Evolutionary conservation across 2,113 vertebrate species (phyloP).

Genomic region (Mesocricetus auratus): DNA sequence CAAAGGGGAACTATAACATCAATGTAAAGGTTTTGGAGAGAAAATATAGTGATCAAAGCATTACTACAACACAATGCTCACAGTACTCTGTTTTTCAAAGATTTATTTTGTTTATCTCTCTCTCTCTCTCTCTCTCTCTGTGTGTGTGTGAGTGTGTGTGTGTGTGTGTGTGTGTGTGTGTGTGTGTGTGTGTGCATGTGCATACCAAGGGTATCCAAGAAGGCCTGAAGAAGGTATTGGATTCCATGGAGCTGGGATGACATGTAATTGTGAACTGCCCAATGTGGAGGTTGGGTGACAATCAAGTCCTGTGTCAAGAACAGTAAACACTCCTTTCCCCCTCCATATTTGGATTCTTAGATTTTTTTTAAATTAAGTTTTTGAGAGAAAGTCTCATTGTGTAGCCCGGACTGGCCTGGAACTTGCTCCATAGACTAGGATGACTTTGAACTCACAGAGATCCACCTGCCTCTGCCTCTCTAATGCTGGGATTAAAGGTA

Average conservation of each 20-base stretch:
- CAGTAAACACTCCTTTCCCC: neutral
- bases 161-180: neutral
- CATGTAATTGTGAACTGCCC: neutral
- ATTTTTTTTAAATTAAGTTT: neutral
- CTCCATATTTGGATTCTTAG: neutral
- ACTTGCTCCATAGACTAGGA: neutral
- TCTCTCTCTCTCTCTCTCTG: no score
- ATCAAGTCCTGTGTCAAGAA: neutral
- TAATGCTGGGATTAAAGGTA: neutral
- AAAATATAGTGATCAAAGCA: constrained; percentile 17
- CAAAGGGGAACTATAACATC: neutral
- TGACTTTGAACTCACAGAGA: neutral
- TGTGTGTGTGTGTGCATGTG: neutral
- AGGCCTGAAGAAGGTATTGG: neutral
- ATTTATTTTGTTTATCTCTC: neutral
- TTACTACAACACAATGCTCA: neutral
- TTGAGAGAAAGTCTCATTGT: neutral
- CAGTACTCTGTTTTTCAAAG: neutral
- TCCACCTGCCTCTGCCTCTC: neutral
- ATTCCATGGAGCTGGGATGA: neutral
- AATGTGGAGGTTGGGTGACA: neutral
- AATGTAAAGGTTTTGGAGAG: constrained; percentile 33
- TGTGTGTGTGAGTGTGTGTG: neutral
- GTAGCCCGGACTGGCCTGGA: neutral
- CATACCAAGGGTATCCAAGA: neutral